Evolutionary conservation across 2,113 vertebrate genomes (phyloP).

Genomic region (Sturnus vulgaris): DNA sequence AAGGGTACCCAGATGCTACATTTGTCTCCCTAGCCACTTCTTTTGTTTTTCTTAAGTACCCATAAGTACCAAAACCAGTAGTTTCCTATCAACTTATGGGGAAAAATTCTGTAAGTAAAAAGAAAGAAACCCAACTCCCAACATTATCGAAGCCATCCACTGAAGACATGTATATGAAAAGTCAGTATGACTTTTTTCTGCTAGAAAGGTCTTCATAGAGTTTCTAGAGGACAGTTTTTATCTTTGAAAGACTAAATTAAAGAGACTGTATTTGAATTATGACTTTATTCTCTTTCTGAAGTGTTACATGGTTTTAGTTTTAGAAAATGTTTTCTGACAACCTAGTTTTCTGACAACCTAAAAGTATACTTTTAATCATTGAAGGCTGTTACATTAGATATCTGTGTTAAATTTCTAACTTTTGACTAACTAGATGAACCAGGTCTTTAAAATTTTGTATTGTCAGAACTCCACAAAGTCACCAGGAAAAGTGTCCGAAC

Average conservation of each 20-base stretch:
- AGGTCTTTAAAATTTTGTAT: background rate
- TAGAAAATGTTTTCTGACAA: constrained; percentile 20
- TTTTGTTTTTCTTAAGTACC: too few species aligned
- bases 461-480: background rate
- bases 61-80: too few species aligned
- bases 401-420: background rate
- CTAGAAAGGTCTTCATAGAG: constrained; percentile 1
- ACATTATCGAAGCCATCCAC: background rate
- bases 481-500: background rate
- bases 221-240: constrained; percentile 48
- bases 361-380: background rate
- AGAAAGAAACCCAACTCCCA: too few species aligned
- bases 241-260: constrained; percentile 37
- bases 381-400: background rate
- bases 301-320: constrained; percentile 27
- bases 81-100: too few species aligned
- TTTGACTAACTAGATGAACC: background rate
- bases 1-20: too few species aligned
- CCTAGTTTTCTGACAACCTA: constrained; percentile 2
- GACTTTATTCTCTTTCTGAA: constrained; percentile 25
- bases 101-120: too few species aligned
- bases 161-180: constrained; percentile 57
- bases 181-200: constrained; percentile 32
- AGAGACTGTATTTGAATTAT: constrained; percentile 30
- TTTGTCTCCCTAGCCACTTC: too few species aligned